Base-by-base conservation (phyloP, 2,888 invertebrate genomes). In the Galerucella nymphaeae region DNA sequence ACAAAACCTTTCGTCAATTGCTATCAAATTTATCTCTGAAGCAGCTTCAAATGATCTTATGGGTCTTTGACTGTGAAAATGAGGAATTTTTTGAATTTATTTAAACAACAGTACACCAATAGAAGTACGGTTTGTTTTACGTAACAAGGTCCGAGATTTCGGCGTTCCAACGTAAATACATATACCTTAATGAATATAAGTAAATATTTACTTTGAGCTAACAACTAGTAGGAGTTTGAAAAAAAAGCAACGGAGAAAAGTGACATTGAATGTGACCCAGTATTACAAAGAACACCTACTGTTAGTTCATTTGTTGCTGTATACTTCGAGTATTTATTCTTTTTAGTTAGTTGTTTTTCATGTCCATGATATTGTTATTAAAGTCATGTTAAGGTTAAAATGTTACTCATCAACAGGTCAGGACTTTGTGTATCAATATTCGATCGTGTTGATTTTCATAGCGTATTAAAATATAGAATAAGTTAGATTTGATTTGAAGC, bases 241-340 rank as follows among this genome's bases (percentile, higher is more conserved):
- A 61, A 59, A 48, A 53, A 16, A 62, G 42, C 42, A 18, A 70
- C 63, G 55, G 63, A 70, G 70, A 70, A 42, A 64, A 70, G 57
- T 70, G 70, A 64, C 70, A 70, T 70, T 70, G 70, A 70, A 70
- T 63, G 63, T 70, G 70, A 70, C 70, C 70, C 70, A 70, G 70
- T 70, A 70, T 70, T 63, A 70, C 70, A 70, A 70, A 70, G 70
- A 63, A 70, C 70, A 70, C 70, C 70, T 70, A 70, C 63, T 63
- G 70, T 48, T 20, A 62, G 38, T 18, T 42, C 61, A 57, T 45
- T 57, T 42, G 70, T 70, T 63, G 63, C 70, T 63, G 57, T 63
- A 70, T 41, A 45, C 48, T 70, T 64, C 70, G 20, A 45, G 57
- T 64, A 63, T 53, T 69, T 61, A 41, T 70, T 63, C 14, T 38